Conservation (phyloP, 2,888 invertebrate genomes). For the Cephus runcator region DNA sequence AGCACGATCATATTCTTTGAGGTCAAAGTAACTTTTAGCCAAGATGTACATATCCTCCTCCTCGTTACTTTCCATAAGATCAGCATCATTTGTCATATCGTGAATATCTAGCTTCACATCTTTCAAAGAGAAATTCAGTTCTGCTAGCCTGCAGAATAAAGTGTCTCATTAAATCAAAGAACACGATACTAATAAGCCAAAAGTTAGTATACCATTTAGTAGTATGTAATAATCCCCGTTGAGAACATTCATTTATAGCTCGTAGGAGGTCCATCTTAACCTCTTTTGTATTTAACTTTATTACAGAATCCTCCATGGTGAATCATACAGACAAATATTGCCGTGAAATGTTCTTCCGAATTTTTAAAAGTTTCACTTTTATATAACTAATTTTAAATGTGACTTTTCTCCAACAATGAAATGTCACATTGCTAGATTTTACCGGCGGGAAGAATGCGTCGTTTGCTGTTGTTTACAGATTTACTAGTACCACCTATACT, state of each 20-base stretch:
- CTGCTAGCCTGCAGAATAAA: slow-evolving; percentile 72
- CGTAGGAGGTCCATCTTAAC: slow-evolving; percentile 74
- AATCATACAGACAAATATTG: not conserved
- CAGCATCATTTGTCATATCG: slow-evolving; percentile 65
- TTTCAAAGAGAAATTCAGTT: slow-evolving; percentile 81
- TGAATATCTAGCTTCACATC: slow-evolving; percentile 72
- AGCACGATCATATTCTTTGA: slow-evolving; percentile 90
- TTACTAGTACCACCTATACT: not conserved
- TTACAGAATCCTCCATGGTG: slow-evolving; percentile 57
- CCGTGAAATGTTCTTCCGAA: not conserved
- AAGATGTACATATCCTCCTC: slow-evolving; percentile 80
- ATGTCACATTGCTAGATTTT: not conserved
- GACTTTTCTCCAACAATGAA: not conserved
- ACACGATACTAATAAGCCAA: not conserved
- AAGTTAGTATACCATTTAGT: slow-evolving; percentile 77
- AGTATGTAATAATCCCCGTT: slow-evolving; percentile 82
- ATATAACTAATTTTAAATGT: not conserved
- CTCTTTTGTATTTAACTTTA: slow-evolving; percentile 69
- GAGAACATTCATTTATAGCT: slow-evolving; percentile 79
- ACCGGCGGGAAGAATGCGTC: not conserved
- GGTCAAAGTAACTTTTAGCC: slow-evolving; percentile 89
- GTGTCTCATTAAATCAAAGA: slow-evolving; percentile 1
- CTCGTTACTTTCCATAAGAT: slow-evolving; percentile 68
- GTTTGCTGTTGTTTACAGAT: not conserved
- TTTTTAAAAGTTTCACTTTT: not conserved